phyloP scores from a whole-genome alignment of 2,888 invertebrate genomes.

The Tetranychus piercei region DNA sequence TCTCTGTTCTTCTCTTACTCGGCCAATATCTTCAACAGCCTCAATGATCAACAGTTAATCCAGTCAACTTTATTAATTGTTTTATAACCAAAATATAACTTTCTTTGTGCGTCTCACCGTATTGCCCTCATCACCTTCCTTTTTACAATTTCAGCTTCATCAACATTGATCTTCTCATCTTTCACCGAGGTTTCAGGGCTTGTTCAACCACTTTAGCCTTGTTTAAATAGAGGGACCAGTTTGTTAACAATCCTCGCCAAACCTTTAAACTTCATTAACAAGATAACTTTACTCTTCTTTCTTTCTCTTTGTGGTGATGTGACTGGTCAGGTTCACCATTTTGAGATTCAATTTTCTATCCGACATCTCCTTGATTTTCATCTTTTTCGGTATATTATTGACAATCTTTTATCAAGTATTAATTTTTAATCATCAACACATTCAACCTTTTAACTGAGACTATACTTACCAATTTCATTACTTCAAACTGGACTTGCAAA shows the following conservation, averaged over 20 bases:
- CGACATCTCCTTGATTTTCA: no score
- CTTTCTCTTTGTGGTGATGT: not conserved
- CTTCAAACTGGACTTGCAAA: no score
- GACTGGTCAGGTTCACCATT: no score
- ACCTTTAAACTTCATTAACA: not conserved
- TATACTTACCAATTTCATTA: no score
- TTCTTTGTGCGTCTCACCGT: not conserved
- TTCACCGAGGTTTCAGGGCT: not conserved
- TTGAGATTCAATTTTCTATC: no score
- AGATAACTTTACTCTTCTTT: not conserved
- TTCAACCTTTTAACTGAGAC: no score
- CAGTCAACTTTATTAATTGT: not conserved
- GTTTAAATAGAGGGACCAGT: not conserved
- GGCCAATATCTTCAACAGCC: no score
- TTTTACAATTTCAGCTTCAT: not conserved
- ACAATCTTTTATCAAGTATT: no score
- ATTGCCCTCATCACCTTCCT: not conserved
- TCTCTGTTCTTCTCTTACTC: not conserved
- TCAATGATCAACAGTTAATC: not conserved
- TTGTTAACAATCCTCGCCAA: not conserved
- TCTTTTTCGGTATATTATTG: no score
- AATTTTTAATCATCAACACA: no score
- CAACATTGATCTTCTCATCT: not conserved
- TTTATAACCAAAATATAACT: not conserved
- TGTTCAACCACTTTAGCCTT: not conserved